A percentile compares a stretch with the other conserved stretches of the same genome.
phyloP scores from a whole-genome alignment of 2,888 invertebrate species.

The Pocota personata region DNA sequence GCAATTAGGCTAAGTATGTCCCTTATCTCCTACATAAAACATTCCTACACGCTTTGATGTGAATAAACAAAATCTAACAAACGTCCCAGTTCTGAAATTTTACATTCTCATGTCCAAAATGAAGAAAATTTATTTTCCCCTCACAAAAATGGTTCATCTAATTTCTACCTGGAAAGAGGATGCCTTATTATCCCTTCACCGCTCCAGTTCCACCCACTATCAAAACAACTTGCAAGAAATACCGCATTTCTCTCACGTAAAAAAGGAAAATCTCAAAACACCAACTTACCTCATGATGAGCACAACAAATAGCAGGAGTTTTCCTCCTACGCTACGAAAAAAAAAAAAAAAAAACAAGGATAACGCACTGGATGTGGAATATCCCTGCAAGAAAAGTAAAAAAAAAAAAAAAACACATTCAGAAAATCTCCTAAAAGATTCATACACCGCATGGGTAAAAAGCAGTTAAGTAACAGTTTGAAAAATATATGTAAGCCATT shows the following conservation, averaged over 20 bases:
- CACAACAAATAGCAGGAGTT: background rate
- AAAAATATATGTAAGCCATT: constrained; percentile 49
- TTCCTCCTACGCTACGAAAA: constrained; percentile 25
- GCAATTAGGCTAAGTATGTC: constrained; percentile 55
- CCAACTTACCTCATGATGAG: constrained; percentile 55
- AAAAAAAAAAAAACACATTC: constrained; percentile 24
- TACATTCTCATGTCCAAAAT: constrained; percentile 41
- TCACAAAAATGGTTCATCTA: constrained; percentile 34
- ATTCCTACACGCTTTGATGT: constrained; percentile 28
- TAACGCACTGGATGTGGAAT: constrained; percentile 59
- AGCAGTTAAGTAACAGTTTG: constrained; percentile 73
- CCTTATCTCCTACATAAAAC: constrained; percentile 47
- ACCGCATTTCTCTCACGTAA: constrained; percentile 69
- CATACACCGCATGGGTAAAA: constrained; percentile 70
- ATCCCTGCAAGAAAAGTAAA: background rate
- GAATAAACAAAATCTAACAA: constrained; percentile 14
- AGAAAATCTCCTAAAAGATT: constrained; percentile 70
- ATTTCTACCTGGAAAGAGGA: constrained; percentile 39
- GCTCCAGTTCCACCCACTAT: background rate
- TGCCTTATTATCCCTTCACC: background rate
- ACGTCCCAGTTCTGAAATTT: constrained; percentile 36
- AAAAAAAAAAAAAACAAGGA: constrained; percentile 30
- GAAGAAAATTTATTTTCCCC: constrained; percentile 17
- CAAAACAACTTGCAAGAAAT: constrained; percentile 41
- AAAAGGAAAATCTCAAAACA: constrained; percentile 57